A percentile compares a stretch with the other conserved stretches of the same genome.
phyloP scores from a whole-genome alignment of 1,140 invertebrate species.

The Plutomurus gul region DNA sequence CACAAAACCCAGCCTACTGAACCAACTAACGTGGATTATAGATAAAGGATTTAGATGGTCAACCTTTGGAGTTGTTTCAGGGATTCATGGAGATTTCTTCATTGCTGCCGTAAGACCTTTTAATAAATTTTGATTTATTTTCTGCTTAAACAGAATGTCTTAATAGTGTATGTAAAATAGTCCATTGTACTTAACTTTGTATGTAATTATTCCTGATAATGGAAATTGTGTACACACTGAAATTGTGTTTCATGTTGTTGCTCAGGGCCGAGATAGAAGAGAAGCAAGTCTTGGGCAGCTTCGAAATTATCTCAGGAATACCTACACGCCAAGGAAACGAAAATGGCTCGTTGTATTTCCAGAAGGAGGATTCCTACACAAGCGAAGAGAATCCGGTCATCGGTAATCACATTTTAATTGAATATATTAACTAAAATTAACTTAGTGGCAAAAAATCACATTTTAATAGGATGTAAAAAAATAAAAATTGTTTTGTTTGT shows the following conservation, averaged over 20 bases:
- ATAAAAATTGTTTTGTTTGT: background rate
- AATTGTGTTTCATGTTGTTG: too few relatives aligned
- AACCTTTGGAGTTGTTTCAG: conserved; percentile 92
- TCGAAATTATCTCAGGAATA: conserved; percentile 71
- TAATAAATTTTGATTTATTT: conserved; percentile 53
- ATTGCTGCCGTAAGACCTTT: conserved; percentile 86
- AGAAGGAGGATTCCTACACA: conserved; percentile 91
- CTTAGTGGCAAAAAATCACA: too few relatives aligned
- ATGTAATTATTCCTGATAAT: background rate
- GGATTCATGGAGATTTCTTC: conserved; percentile 92
- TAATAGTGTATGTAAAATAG: background rate
- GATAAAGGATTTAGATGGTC: conserved; percentile 92
- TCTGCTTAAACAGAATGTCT: too few relatives aligned
- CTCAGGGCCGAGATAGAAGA: conserved; percentile 75
- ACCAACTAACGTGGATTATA: conserved; percentile 95
- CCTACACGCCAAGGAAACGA: conserved; percentile 74
- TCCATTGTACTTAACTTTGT: too few relatives aligned
- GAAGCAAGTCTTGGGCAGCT: conserved; percentile 74
- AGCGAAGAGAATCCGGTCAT: conserved; percentile 82
- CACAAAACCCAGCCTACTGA: conserved; percentile 71
- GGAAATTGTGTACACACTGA: too few relatives aligned
- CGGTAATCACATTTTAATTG: conserved; percentile 60
- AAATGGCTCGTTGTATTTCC: conserved; percentile 93
- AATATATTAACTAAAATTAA: too few relatives aligned
- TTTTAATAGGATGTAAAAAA: too few relatives aligned